Evolutionary conservation across 2,888 invertebrate genomes (phyloP), one percentile per base, ranked within the genome.

Genomic region (Macaria notata): DNA sequence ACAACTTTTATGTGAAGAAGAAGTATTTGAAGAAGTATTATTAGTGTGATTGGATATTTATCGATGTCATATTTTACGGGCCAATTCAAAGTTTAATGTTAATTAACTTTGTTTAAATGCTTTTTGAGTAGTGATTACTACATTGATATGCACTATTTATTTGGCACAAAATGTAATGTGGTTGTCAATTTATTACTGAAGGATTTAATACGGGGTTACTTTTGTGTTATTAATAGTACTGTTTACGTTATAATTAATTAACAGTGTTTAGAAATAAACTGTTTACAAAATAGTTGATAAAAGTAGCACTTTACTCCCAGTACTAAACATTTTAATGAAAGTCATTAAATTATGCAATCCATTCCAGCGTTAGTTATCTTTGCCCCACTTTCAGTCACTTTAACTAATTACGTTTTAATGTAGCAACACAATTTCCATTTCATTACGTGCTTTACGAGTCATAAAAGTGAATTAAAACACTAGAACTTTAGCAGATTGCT

Each of bases 1-100:
- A 70, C 43, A 76, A 77, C 31, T 77, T 79, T 60, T 79, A 79
- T 61, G 65, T 72, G 41, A 86, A 84, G 58, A 83, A 80, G 60
- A 81, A 83, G 56, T 78, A 79, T 62, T 68, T 74, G 7, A 79
- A 80, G 57, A 80, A 82, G 47, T 81, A 76, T 69, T 73, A 77
- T 54, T 68, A 65, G 19, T 19, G 19, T 19, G 19, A 19, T 19
- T 19, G n/a, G n/a, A n/a, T n/a, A 19, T 19, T 1, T 19, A 19
- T 2, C 19, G 19, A 19, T 19, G 19, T 19, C 19, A 19, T 19
- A 19, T 19, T 19, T 19, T 19, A 19, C 19, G 19, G 2, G 19
- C 19, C 19, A 19, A 19, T 19, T 19, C 19, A 19, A 19, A 19
- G 19, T 19, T 19, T 19, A 19, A 19, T 19, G 19, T 19, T 19